phyloP scores from a whole-genome alignment of 2,888 invertebrate genomes.

The Terebella lapidaria region DNA sequence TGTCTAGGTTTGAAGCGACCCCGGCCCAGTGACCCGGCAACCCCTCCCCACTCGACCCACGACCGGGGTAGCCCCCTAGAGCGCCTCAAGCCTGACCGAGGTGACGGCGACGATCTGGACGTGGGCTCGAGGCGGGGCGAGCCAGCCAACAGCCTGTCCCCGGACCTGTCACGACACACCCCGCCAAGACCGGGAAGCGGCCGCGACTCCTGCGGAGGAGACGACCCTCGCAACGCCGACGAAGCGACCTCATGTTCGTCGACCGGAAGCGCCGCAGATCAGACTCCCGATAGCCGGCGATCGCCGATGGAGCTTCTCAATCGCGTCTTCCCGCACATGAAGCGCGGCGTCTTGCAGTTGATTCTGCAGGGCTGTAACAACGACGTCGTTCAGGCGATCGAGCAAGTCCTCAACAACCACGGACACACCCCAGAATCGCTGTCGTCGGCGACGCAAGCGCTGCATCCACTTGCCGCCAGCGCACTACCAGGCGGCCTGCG shows the following conservation, averaged over 20 bases:
- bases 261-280: background rate
- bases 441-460: background rate
- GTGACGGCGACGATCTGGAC: background rate
- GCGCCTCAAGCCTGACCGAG: background rate
- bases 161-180: too few species aligned
- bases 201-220: too few species aligned
- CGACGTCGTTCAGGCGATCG: constrained; percentile 88
- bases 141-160: too few species aligned
- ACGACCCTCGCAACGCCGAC: background rate
- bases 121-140: too few species aligned
- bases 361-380: constrained; percentile 78
- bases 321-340: constrained; percentile 82
- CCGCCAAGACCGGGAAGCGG: too few species aligned
- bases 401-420: constrained; percentile 63
- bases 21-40: too few species aligned
- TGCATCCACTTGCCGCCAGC: constrained; percentile 3
- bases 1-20: too few species aligned
- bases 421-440: constrained; percentile 10
- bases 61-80: background rate
- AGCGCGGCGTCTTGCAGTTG: constrained; percentile 79
- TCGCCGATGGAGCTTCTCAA: constrained; percentile 75
- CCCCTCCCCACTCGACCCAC: too few species aligned
- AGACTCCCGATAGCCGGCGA: background rate
- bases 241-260: background rate
- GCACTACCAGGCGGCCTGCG: constrained; percentile 4